These are phyloP conservation scores for Eupithecia insigniata DNA, from an alignment of 2,888 invertebrate genomes.

Conservation along the genomic window DNA sequence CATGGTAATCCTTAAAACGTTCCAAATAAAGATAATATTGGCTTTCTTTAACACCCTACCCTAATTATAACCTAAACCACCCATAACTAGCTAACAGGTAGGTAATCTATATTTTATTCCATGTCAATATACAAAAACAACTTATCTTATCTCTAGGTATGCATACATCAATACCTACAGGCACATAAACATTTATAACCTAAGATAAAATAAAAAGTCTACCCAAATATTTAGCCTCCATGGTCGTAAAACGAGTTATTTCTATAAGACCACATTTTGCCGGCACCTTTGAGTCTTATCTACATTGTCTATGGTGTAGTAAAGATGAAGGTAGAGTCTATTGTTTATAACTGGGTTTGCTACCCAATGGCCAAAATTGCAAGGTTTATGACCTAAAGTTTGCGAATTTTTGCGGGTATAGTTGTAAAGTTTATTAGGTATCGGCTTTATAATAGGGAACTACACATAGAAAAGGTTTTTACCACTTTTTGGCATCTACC, in stretches of 20 bases:
- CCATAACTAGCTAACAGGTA: background rate
- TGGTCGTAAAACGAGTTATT: constrained; percentile 32
- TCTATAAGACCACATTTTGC: constrained; percentile 44
- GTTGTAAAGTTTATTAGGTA: constrained; percentile 43
- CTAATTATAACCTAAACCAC: background rate
- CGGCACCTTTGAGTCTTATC: constrained; percentile 57
- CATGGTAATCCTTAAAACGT: background rate
- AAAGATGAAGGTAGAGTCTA: constrained; percentile 36
- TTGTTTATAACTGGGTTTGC: constrained; percentile 50
- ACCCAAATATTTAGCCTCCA: constrained; percentile 38
- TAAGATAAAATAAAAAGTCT: constrained; percentile 36
- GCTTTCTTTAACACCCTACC: background rate
- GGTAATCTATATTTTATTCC: background rate
- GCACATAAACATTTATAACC: constrained; percentile 30
- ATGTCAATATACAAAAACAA: constrained; percentile 23
- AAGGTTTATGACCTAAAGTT: constrained; percentile 43
- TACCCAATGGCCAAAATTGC: constrained; percentile 45
- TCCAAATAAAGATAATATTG: background rate
- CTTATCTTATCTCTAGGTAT: constrained; percentile 33
- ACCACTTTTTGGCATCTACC: constrained; percentile 1
- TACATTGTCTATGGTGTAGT: constrained; percentile 46
- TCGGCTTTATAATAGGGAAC: constrained; percentile 35
- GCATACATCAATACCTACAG: constrained; percentile 33
- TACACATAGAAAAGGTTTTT: constrained; percentile 26
- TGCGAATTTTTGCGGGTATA: constrained; percentile 44